Evolutionary conservation across 2,113 vertebrate genomes (phyloP).

Genomic region (Okapia johnstoni): DNA sequence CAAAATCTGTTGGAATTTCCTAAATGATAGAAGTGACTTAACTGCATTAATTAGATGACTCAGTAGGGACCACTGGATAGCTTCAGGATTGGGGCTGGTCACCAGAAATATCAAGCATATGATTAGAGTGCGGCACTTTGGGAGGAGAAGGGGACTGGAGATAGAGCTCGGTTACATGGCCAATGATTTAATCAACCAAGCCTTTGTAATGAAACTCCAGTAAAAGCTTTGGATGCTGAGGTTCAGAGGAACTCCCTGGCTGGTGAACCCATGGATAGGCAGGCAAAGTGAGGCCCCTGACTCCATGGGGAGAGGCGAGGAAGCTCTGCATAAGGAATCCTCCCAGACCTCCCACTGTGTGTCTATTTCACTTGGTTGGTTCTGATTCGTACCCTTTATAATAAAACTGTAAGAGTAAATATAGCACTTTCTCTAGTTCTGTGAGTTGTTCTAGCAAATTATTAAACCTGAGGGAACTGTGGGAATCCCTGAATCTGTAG

Average conservation of each 20-base stretch:
- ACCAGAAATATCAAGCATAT: neutral
- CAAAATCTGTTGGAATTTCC: neutral
- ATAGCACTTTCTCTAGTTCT: neutral
- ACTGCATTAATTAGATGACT: neutral
- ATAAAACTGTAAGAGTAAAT: neutral
- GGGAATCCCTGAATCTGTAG: neutral
- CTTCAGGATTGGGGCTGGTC: neutral
- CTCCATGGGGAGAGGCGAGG: fast-evolving
- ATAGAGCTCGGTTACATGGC: neutral
- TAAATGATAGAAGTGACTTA: neutral
- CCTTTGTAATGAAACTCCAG: neutral
- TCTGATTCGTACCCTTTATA: neutral
- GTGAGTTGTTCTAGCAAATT: neutral
- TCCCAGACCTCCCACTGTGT: neutral
- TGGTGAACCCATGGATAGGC: neutral
- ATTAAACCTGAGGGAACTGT: neutral
- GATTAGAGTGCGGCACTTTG: neutral
- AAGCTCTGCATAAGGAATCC: neutral
- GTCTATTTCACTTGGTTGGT: neutral
- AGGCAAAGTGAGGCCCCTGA: neutral
- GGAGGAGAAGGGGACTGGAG: neutral
- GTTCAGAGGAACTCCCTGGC: neutral
- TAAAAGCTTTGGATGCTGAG: neutral
- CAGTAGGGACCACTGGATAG: neutral
- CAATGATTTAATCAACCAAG: neutral